phyloP scores from a whole-genome alignment of 2,113 vertebrate species.

The Emydocephalus ijimae region DNA sequence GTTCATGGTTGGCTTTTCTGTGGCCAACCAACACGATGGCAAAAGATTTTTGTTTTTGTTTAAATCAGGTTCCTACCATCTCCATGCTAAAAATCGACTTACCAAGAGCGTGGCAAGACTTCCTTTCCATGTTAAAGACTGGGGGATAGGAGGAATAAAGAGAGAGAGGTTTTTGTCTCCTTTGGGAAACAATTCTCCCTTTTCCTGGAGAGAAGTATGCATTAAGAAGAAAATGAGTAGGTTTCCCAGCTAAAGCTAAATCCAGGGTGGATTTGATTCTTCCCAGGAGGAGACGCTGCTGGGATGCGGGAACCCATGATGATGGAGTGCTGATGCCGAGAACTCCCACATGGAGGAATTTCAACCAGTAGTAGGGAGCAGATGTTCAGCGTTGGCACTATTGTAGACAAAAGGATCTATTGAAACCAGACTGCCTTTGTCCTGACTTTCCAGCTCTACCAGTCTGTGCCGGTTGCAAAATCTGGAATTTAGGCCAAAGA shows the following conservation, averaged over 20 bases:
- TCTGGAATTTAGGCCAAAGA: not conserved
- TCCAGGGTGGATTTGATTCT: not conserved
- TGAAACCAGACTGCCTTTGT: not conserved
- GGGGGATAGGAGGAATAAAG: not conserved
- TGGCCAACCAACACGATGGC: not conserved
- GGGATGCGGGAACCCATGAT: not conserved
- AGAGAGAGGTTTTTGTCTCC: not conserved
- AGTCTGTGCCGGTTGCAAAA: conserved; percentile 31
- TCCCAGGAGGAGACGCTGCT: too few species aligned
- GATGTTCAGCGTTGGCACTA: rapidly evolving
- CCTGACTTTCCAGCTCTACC: conserved; percentile 6
- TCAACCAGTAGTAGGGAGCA: not conserved
- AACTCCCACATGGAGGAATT: not conserved
- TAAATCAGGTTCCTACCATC: not conserved
- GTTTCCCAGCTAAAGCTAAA: not conserved
- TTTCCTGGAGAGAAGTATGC: not conserved
- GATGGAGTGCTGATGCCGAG: not conserved
- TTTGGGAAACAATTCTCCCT: not conserved
- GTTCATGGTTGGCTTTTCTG: not conserved
- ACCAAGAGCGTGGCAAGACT: not conserved
- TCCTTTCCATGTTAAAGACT: not conserved
- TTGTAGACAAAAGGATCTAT: not conserved
- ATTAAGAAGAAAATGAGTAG: not conserved
- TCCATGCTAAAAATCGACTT: not conserved
- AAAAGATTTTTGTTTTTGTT: not conserved